These are phyloP conservation scores for Lottia scabra DNA, from an alignment of 2,888 invertebrate species.

Conservation along the genomic window DNA sequence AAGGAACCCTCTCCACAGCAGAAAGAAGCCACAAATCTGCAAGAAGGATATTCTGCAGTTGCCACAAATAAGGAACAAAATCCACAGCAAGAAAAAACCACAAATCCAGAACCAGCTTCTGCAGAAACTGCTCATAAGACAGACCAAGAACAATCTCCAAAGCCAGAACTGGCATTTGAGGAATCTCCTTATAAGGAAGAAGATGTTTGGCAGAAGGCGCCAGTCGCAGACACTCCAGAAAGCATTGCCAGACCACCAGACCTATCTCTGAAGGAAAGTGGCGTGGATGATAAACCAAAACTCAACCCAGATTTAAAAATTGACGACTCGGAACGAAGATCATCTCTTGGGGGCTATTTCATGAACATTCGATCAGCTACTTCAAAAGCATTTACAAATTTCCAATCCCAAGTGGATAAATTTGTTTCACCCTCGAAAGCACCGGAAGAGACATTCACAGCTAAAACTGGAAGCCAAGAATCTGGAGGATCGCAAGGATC, in stretches of 20 bases:
- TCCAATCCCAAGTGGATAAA: slow-evolving; percentile 37
- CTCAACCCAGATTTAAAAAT: neutral
- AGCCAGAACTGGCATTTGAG: too few relatives aligned
- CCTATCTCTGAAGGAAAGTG: neutral
- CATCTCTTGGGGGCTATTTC: neutral
- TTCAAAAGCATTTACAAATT: slow-evolving; percentile 52
- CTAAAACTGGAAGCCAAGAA: slow-evolving; percentile 6
- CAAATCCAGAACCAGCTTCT: too few relatives aligned
- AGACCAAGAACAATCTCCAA: too few relatives aligned
- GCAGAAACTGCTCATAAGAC: too few relatives aligned
- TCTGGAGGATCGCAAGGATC: too few relatives aligned
- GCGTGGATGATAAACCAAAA: neutral
- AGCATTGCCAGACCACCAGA: neutral
- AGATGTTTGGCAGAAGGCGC: neutral
- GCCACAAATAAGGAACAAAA: too few relatives aligned
- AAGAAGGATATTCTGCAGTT: too few relatives aligned
- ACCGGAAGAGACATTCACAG: slow-evolving; percentile 20
- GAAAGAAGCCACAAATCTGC: too few relatives aligned
- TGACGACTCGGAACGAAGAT: neutral
- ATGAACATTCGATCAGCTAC: slow-evolving; percentile 55
- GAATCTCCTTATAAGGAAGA: neutral
- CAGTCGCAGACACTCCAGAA: neutral
- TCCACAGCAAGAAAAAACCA: too few relatives aligned
- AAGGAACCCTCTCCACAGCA: too few relatives aligned
- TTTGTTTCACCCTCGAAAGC: slow-evolving; percentile 15